These are phyloP conservation scores for Diloba caeruleocephala DNA, from an alignment of 2,888 invertebrate species.

Conservation along the genomic window DNA sequence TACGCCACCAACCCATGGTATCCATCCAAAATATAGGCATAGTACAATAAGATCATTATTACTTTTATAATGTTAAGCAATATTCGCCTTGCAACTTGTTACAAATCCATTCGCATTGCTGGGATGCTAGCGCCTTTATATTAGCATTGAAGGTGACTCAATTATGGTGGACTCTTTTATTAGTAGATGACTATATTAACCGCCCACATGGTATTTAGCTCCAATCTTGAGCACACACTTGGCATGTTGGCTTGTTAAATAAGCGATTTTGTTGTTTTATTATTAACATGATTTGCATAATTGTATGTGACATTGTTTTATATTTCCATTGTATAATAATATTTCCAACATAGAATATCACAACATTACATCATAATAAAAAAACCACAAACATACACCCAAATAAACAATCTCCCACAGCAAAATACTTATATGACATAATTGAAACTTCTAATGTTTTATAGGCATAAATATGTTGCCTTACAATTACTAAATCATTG, in stretches of 20 bases:
- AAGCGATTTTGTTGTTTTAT: constrained; percentile 32
- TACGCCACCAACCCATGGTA: too few relatives aligned
- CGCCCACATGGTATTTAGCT: constrained; percentile 70
- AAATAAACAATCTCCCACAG: constrained; percentile 45
- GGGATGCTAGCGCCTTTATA: constrained; percentile 54
- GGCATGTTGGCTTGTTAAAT: constrained; percentile 54
- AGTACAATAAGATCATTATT: too few relatives aligned
- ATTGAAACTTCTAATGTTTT: constrained; percentile 42
- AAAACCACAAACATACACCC: constrained; percentile 44
- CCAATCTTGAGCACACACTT: constrained; percentile 59
- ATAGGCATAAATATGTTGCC: constrained; percentile 18
- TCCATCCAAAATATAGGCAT: too few relatives aligned
- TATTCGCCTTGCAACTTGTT: constrained; percentile 60
- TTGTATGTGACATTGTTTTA: constrained; percentile 11
- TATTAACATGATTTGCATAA: constrained; percentile 32
- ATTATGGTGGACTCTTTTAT: constrained; percentile 71
- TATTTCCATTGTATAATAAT: background rate
- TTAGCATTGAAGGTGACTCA: constrained; percentile 75
- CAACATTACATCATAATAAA: constrained; percentile 45
- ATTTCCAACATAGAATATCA: constrained; percentile 7
- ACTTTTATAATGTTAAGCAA: constrained; percentile 29
- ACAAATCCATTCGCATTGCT: constrained; percentile 46
- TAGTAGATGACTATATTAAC: constrained; percentile 75
- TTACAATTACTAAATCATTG: background rate
- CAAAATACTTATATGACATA: constrained; percentile 45